phyloP scores from a whole-genome alignment of 2,113 vertebrate genomes.

The Todiramphus chloris region DNA sequence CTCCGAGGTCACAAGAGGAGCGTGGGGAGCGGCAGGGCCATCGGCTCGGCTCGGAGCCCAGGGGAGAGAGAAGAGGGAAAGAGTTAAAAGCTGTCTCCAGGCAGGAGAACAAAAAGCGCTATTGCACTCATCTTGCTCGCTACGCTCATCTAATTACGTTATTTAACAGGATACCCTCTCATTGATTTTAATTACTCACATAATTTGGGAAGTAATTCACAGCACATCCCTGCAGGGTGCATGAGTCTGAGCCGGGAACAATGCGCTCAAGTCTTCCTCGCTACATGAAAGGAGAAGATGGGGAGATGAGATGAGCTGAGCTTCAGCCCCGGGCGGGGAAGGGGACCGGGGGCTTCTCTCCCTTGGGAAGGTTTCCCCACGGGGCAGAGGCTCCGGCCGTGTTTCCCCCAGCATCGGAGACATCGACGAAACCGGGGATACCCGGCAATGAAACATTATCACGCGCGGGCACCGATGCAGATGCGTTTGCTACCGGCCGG shows the following conservation, averaged over 20 bases:
- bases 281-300: not conserved
- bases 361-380: not conserved
- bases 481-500: rapidly evolving
- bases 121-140: not conserved
- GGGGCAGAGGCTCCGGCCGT: not conserved
- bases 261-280: not conserved
- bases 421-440: rapidly evolving
- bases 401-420: not conserved
- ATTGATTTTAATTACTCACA: conserved; percentile 65
- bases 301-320: not conserved
- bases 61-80: not conserved
- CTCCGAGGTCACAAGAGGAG: rapidly evolving
- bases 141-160: conserved; percentile 42
- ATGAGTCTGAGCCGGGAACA: not conserved
- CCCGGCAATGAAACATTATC: rapidly evolving
- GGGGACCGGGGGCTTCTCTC: rapidly evolving
- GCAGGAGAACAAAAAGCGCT: conserved; percentile 26
- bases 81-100: conserved; percentile 38
- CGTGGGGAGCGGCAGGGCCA: not conserved
- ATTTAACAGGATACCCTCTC: conserved; percentile 62
- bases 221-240: conserved; percentile 36
- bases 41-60: not conserved
- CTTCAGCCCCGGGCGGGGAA: not conserved
- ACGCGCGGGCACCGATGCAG: rapidly evolving
- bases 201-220: conserved; percentile 55